These are phyloP conservation scores for Euclidia mi DNA, from an alignment of 2,888 invertebrate species.

Conservation along the genomic window DNA sequence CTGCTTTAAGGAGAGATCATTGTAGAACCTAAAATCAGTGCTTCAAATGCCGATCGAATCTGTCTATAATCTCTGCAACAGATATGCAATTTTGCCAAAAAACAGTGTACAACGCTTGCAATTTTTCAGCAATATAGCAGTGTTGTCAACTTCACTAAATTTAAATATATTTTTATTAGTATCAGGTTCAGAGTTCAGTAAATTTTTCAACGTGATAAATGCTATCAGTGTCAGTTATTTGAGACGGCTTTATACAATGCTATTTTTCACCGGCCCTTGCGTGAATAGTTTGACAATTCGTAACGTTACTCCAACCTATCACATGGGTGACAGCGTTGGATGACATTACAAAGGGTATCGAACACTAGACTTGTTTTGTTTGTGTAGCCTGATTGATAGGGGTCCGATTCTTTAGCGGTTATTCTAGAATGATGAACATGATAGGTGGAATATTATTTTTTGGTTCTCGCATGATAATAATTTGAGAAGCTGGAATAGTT, in stretches of 20 bases:
- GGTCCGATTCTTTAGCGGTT: conserved; percentile 36
- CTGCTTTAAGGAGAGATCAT: no score
- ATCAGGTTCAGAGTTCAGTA: background rate
- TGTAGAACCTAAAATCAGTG: no score
- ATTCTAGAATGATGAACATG: conserved; percentile 21
- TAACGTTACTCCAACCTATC: conserved; percentile 30
- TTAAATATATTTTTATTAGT: no score
- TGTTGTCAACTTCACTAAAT: no score
- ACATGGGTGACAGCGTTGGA: conserved; percentile 21
- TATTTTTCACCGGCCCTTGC: conserved; percentile 4
- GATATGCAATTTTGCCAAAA: no score
- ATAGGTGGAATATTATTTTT: background rate
- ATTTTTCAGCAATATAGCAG: no score
- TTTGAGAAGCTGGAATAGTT: no score
- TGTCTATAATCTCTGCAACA: no score
- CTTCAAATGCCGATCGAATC: no score
- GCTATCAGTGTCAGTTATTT: conserved; percentile 8
- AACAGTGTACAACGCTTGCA: no score
- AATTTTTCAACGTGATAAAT: background rate
- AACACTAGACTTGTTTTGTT: conserved; percentile 26
- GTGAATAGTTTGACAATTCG: conserved; percentile 29
- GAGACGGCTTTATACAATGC: background rate
- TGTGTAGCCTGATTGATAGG: conserved; percentile 45
- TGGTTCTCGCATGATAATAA: no score
- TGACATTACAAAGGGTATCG: conserved; percentile 47